Conservation (phyloP, 2,797 vertebrate species). For the Periparus ater region DNA sequence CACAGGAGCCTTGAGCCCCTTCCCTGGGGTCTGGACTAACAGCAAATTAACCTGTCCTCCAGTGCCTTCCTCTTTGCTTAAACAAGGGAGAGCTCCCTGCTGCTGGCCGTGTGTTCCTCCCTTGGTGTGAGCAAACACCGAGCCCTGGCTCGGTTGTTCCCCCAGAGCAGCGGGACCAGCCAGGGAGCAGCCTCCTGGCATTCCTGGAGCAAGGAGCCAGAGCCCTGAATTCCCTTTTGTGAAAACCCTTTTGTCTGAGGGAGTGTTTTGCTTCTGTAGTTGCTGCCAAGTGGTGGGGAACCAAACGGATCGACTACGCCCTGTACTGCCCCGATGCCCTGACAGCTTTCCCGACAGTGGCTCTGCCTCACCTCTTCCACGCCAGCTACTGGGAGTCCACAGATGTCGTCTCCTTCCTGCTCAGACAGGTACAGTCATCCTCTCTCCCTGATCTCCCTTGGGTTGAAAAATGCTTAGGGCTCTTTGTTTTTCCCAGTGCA, state of each 20-base stretch:
- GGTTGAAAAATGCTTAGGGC: neutral
- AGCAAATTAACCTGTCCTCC: neutral
- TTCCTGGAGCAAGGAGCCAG: neutral
- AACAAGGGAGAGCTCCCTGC: neutral
- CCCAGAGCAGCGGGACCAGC: neutral
- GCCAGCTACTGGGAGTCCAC: conserved; percentile 99
- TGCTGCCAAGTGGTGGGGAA: conserved; percentile 93
- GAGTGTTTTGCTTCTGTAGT: conserved; percentile 70
- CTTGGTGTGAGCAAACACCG: neutral
- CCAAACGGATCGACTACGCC: conserved; percentile 95
- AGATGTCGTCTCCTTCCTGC: conserved; percentile 93
- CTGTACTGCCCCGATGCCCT: conserved; percentile 96
- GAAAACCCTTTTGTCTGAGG: neutral
- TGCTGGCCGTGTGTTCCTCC: neutral
- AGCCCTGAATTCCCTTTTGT: neutral
- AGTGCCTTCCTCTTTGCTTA: neutral
- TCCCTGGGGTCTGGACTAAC: neutral
- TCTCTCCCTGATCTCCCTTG: neutral
- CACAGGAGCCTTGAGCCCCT: neutral
- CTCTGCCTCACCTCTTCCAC: conserved; percentile 96
- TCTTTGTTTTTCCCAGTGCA: neutral
- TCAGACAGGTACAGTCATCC: conserved; percentile 86
- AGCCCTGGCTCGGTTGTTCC: neutral
- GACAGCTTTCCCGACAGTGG: conserved; percentile 95
- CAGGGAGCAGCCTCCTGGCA: neutral